phyloP scores from a whole-genome alignment of 2,888 invertebrate genomes.

The Lottia gigantea region DNA sequence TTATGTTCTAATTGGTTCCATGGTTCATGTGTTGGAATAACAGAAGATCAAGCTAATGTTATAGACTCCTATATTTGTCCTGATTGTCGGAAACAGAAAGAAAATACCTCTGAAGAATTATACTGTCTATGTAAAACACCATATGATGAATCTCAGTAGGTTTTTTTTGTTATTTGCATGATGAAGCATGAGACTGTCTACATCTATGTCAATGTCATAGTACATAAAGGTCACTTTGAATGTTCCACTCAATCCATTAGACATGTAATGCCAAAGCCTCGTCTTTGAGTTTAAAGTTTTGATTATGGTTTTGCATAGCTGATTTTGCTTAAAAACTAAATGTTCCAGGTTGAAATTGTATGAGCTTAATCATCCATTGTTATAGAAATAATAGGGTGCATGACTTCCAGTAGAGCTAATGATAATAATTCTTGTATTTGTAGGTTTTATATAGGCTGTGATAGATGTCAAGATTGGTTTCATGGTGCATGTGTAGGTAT shows the following conservation, averaged over 20 bases:
- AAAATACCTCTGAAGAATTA: slow-evolving; percentile 76
- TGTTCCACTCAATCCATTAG: background rate
- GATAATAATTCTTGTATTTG: slow-evolving; percentile 14
- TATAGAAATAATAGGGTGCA: too few species aligned
- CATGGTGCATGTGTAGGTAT: slow-evolving; percentile 95
- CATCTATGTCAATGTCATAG: too few species aligned
- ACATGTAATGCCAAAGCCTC: background rate
- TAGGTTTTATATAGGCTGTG: slow-evolving; percentile 98
- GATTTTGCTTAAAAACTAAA: background rate
- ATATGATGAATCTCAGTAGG: slow-evolving; percentile 96
- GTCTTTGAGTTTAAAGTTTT: too few species aligned
- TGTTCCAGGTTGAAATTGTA: background rate
- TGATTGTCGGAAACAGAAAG: slow-evolving; percentile 67
- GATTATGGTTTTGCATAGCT: too few species aligned
- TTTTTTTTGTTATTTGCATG: slow-evolving; percentile 44
- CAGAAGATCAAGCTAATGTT: slow-evolving; percentile 88
- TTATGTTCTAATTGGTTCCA: slow-evolving; percentile 99
- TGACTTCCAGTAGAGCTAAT: too few species aligned
- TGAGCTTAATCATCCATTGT: too few species aligned
- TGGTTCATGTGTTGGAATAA: slow-evolving; percentile 93
- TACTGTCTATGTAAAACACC: slow-evolving; percentile 96
- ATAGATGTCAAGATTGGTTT: slow-evolving; percentile 99
- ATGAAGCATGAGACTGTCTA: too few species aligned
- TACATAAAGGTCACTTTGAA: too few species aligned
- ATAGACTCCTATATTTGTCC: slow-evolving; percentile 84